Base-by-base conservation (phyloP, 2,113 vertebrate genomes). In the Psilopsiagon aymara region DNA sequence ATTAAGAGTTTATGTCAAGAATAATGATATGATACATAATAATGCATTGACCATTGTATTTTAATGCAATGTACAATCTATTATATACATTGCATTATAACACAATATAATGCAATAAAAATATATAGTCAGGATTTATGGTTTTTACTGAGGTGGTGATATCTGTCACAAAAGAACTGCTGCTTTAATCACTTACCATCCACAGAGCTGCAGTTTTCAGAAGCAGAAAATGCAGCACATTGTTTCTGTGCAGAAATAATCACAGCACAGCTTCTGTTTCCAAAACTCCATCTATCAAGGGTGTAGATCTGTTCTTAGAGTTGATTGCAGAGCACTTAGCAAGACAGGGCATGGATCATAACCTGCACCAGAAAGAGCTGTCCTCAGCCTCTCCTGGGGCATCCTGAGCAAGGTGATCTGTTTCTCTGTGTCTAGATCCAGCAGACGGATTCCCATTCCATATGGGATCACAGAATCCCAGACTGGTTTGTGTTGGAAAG, bases 371-470 rank as follows among this genome's bases (percentile, higher is more conserved):
- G 6, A 15, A 51, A 81, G 46, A 53, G 11, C 24, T 47, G 18
- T 86, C 69, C 24, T 49, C 53, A 49, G 27, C 41, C 69, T 39
- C 51, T 57, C 17, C 66, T 39, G 29, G 51, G 31, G 13, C 9
- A 23, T 13, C 16, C 43, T 35, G 13, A 43, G 74, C 18, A 57
- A 83, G 46, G 7, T 44, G 7, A 35, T 11, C 24, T 33, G 3
- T 20, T 59, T 43, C 35, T 53, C 47, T 2, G 0, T 3, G 1
- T 39, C 52, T 8, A 2, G 7, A 57, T 69, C 12, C 1, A 7
- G 3, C 0, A 2, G 27, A 46, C 28, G 24, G 21, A 59, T 82
- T 66, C 43, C 21, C 14, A 28, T 64, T 17, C 35, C 3, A 0
- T 2, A 3, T 33, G 33, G 49, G 17, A 55, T n/a, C 31, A 59